Evolutionary conservation across 1,140 invertebrate genomes (phyloP), one percentile per base, ranked within the genome.

Genomic region (Saccostrea echinata): DNA sequence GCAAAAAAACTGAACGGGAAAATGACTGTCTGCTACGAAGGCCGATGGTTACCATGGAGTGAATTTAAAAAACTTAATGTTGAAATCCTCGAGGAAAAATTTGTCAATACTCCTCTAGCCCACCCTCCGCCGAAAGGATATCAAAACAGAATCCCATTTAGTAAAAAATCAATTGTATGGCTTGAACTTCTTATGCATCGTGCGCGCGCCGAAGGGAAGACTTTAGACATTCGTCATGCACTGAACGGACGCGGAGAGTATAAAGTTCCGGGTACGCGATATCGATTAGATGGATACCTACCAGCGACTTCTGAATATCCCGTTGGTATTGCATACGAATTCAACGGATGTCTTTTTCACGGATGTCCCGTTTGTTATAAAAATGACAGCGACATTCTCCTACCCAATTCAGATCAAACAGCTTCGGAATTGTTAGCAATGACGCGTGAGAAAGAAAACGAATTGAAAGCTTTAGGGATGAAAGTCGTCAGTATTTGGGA

Each of bases 321-420:
- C 51, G 84, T 18, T 3, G 88, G 80, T n/a, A 88, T 82, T 18
- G 88, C 85, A 3, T 91, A 88, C 61, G 90, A 93, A 84, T 93
- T 90, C 71, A 68, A 89, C 52, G 89, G 91, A 16, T 92, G 91
- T 88, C 52, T 90, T 13, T 93, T 85, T 83, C 91, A 92, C 51
- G 92, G 91, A 8, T 92, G 92, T 89, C 84, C 57, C 3, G 27
- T 35, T 12, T 93, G 92, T 89, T 92, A 88, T 51, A 81, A 85
- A 18, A 84, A 52, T 1, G 52, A 30, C 12, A 21, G 35, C 21
- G 21, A 35, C 16, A 43, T 52, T 33, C 12, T 61, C 80, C 81
- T 35, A 21, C 61, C 86, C n/a, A 64, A 68, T 9, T 90, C 84
- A 2, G 35, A 86, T 68, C 84, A 88, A 27, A 87, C 86, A 1